Evolutionary conservation across 2,797 vertebrate species (phyloP).

Genomic region (Argentina silus): DNA sequence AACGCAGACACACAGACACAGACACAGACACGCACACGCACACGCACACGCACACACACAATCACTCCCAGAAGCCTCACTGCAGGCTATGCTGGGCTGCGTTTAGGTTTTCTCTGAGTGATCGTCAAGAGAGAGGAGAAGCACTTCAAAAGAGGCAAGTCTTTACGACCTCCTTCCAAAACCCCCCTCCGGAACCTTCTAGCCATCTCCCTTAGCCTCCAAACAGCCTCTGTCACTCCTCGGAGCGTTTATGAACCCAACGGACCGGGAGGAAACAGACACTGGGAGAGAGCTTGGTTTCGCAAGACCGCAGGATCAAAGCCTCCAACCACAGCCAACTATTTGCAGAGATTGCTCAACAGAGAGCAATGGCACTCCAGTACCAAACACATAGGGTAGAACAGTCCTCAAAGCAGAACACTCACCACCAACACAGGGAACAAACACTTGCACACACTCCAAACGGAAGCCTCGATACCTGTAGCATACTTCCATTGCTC

Average conservation of each 20-base stretch:
- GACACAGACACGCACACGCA: slow-evolving; percentile 4
- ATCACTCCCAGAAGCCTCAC: background rate
- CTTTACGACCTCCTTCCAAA: slow-evolving; percentile 28
- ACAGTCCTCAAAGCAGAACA: no score
- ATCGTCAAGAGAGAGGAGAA: slow-evolving; percentile 2
- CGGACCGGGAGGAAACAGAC: slow-evolving; percentile 59
- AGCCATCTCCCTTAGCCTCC: slow-evolving; percentile 18
- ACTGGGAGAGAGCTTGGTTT: slow-evolving; percentile 31
- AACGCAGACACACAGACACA: background rate
- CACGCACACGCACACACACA: slow-evolving; percentile 7
- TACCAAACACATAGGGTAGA: background rate
- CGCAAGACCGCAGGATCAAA: slow-evolving; percentile 47
- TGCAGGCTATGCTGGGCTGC: background rate
- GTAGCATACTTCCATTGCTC: no score
- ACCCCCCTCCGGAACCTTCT: slow-evolving; percentile 7
- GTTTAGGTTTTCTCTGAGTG: background rate
- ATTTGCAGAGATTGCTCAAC: slow-evolving; percentile 42
- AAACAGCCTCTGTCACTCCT: slow-evolving; percentile 25
- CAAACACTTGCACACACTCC: no score
- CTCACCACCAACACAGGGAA: no score
- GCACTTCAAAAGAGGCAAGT: slow-evolving; percentile 16
- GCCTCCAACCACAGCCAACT: slow-evolving; percentile 39
- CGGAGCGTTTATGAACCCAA: slow-evolving; percentile 18
- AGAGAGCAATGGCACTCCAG: slow-evolving; percentile 8
- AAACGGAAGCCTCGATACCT: no score